Evolutionary conservation across 2,113 vertebrate genomes (phyloP).

Genomic region (Nothobranchius kuhntae): DNA sequence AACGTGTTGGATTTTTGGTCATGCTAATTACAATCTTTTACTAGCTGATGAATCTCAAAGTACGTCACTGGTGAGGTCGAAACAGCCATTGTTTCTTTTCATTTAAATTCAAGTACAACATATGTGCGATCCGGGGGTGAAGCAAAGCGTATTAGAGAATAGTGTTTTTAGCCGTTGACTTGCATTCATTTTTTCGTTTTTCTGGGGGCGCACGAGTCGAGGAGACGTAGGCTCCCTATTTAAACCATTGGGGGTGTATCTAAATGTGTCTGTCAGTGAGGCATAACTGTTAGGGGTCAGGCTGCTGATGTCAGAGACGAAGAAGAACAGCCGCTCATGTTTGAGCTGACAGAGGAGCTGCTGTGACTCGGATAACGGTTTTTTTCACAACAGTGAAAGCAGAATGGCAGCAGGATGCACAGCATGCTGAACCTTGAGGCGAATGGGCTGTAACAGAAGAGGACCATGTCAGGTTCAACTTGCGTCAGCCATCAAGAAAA

Average conservation of each 20-base stretch:
- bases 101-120: no score
- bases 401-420: slow-evolving; percentile 26
- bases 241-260: background rate
- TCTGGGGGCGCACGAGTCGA: no score
- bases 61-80: no score
- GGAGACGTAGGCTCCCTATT: no score
- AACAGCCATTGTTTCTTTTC: no score
- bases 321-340: background rate
- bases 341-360: slow-evolving; percentile 12
- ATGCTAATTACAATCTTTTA: no score
- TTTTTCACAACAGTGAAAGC: slow-evolving; percentile 1
- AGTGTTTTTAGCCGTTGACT: no score
- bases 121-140: no score
- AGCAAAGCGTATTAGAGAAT: no score
- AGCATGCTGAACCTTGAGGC: slow-evolving; percentile 27
- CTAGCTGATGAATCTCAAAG: no score
- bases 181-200: no score
- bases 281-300: slow-evolving; percentile 4
- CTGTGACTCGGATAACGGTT: slow-evolving; percentile 1
- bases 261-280: slow-evolving; percentile 1
- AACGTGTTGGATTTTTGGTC: no score
- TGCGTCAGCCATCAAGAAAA: slow-evolving; percentile 9
- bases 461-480: slow-evolving; percentile 31
- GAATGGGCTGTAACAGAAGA: slow-evolving; percentile 25
- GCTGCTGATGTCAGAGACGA: slow-evolving; percentile 12